Conservation (phyloP, 2,888 invertebrate species). For the Dasysyrphus albostriatus region DNA sequence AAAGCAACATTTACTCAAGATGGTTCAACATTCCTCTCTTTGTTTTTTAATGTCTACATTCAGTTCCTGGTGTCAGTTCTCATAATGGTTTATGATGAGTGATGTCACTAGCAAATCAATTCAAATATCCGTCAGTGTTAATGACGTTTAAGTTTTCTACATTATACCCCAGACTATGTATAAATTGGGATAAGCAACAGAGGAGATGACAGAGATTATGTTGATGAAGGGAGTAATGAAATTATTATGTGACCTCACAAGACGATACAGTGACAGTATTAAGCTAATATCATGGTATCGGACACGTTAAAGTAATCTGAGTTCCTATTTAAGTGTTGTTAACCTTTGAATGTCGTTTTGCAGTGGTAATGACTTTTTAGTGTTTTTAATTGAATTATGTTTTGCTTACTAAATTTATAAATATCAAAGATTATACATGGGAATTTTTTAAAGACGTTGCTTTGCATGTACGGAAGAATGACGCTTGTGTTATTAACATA, state of each 20-base stretch:
- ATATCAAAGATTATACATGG: neutral
- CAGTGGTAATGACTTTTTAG: slow-evolving; percentile 57
- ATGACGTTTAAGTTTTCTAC: neutral
- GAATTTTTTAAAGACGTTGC: neutral
- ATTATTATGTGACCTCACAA: slow-evolving; percentile 70
- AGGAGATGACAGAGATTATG: slow-evolving; percentile 30
- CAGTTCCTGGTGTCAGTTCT: too few species aligned
- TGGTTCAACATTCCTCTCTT: too few species aligned
- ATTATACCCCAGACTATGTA: neutral
- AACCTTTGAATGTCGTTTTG: slow-evolving; percentile 20
- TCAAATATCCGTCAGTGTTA: neutral
- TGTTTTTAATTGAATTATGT: slow-evolving; percentile 58
- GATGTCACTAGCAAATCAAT: neutral
- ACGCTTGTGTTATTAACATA: too few species aligned
- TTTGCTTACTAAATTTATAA: neutral
- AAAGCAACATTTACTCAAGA: too few species aligned
- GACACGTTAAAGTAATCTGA: slow-evolving; percentile 49
- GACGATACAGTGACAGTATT: slow-evolving; percentile 34
- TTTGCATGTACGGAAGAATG: too few species aligned
- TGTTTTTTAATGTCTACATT: too few species aligned
- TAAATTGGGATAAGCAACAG: slow-evolving; percentile 25
- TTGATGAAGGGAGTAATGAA: slow-evolving; percentile 53
- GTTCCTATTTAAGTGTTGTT: slow-evolving; percentile 9
- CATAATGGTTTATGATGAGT: neutral
- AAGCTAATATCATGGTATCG: neutral